Evolutionary conservation across 2,797 vertebrate genomes (phyloP).

Genomic region (Hoplostethus atlanticus): DNA sequence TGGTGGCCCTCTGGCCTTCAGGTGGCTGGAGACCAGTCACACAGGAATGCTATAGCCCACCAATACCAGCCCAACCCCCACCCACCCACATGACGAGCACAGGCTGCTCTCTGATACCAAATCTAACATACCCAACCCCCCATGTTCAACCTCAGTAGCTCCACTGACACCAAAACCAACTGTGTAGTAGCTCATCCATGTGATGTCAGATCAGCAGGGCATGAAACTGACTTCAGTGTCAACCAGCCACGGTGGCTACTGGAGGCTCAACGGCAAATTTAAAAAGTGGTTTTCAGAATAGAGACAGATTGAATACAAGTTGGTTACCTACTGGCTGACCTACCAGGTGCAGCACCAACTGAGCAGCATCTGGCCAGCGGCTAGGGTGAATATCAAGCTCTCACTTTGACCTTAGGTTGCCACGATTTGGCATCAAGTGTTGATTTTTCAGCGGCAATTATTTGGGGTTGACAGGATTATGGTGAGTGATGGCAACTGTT

Average conservation of each 20-base stretch:
- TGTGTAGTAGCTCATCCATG: background rate
- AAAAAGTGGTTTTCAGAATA: background rate
- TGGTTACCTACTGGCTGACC: background rate
- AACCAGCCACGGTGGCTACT: background rate
- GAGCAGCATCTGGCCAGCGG: no score
- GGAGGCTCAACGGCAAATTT: background rate
- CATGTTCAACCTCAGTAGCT: background rate
- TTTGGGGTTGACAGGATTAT: no score
- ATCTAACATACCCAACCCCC: background rate
- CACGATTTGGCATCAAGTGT: no score
- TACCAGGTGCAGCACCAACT: no score
- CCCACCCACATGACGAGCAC: background rate
- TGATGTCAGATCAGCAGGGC: background rate
- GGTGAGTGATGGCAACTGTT: no score
- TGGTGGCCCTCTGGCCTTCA: background rate
- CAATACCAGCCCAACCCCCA: constrained; percentile 29
- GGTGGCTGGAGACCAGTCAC: constrained; percentile 35
- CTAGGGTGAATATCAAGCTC: no score
- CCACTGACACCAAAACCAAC: constrained; percentile 13
- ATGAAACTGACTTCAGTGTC: background rate
- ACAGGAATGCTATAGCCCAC: constrained; percentile 41
- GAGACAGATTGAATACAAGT: background rate
- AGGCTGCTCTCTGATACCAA: constrained; percentile 34
- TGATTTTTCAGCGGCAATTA: no score
- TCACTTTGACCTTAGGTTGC: no score